Evolutionary conservation across 2,888 invertebrate genomes (phyloP).

Genomic region (Aphidius colemani): DNA sequence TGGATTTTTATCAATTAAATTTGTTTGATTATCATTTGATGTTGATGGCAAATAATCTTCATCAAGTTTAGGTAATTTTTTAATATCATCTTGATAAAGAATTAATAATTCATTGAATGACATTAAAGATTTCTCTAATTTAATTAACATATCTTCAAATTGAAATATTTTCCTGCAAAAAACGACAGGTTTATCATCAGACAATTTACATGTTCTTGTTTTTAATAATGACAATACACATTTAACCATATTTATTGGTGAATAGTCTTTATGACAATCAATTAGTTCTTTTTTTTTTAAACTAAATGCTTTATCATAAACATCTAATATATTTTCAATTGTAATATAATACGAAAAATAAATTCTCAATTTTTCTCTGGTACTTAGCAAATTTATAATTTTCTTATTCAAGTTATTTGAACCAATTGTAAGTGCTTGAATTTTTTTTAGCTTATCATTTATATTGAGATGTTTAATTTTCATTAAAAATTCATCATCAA

Average conservation of each 20-base stretch:
- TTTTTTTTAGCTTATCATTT: slow-evolving; percentile 5
- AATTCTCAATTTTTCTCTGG: slow-evolving; percentile 34
- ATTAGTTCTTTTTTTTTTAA: slow-evolving; percentile 41
- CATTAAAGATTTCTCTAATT: slow-evolving; percentile 37
- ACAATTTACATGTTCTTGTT: slow-evolving; percentile 62
- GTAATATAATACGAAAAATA: slow-evolving; percentile 3
- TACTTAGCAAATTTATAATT: slow-evolving; percentile 30
- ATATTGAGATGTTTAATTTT: not conserved
- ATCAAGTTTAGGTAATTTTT: slow-evolving; percentile 3
- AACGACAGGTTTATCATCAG: slow-evolving; percentile 44
- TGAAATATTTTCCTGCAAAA: slow-evolving; percentile 32
- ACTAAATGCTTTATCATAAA: slow-evolving; percentile 60
- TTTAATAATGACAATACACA: slow-evolving; percentile 65
- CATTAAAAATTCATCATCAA: not conserved
- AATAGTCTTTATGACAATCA: slow-evolving; percentile 50
- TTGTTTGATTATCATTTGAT: not conserved
- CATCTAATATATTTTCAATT: slow-evolving; percentile 32
- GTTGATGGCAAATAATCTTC: not conserved
- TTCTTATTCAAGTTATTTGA: slow-evolving; percentile 20
- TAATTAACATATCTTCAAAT: slow-evolving; percentile 37
- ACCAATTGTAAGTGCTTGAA: slow-evolving; percentile 4
- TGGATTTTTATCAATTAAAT: not conserved
- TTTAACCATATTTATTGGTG: slow-evolving; percentile 63
- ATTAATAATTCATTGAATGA: slow-evolving; percentile 36
- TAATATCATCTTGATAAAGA: slow-evolving; percentile 20